Base-by-base conservation (phyloP, 2,797 vertebrate genomes). In the Onychomys leucogaster region DNA sequence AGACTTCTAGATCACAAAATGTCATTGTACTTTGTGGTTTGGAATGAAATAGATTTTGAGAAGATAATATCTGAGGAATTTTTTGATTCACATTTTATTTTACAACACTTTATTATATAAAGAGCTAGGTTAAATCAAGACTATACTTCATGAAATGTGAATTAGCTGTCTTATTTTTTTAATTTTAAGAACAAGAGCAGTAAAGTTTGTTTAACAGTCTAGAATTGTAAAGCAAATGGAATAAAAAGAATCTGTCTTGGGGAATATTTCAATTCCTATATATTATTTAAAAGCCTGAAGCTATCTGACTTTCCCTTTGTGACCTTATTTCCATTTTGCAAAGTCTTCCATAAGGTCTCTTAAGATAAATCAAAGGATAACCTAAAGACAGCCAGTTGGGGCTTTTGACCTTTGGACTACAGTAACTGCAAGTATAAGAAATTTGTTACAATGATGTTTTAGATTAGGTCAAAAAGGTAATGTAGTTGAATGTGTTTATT, bases 341-440 rank as follows among this genome's bases (percentile, higher is more conserved):
- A 96, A 95, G 37, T 49, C 27, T 97, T 96, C 57, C 76, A 73
- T 90, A 84, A 61, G 21, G 2, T 65, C 43, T 94, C 41, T 98
- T 95, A 90, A 92, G 52, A 85, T 71, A 97, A 98, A 86, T 96
- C 87, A 95, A 96, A 92, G 52, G 23, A 80, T 86, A 96, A 89
- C 10, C 34, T 17, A 82, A 96, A 95, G 41, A 37, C 80, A 95
- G 10, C 49, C 49, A 2, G 2, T 49, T 34, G 80, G 4, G 29
- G 81, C 41, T 83, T 97, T 91, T 92, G 29, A 76, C 73, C 27
- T 86, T 94, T 89, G 52, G 75, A 94, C 75, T 97, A 77, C 41
- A 83, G 0, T 80, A 94, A 89, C 25, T 34, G 55, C 49, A 84
- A 65, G 2, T 43, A 90, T 59, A 93, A 75, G 2, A 46, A 94